These are phyloP conservation scores for Lycophotia porphyrea DNA, from an alignment of 2,888 invertebrate genomes.

Conservation along the genomic window DNA sequence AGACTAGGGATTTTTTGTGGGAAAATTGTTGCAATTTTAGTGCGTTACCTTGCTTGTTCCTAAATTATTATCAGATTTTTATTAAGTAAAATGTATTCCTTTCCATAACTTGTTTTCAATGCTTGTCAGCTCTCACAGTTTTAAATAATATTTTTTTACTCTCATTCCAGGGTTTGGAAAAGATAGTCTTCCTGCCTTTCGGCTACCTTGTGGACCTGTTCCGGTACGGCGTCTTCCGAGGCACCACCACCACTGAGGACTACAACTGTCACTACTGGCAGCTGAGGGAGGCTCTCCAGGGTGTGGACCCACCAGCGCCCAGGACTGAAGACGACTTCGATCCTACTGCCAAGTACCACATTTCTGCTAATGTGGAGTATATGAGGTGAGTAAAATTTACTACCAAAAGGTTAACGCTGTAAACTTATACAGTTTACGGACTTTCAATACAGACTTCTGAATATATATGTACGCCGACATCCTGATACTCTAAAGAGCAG, in stretches of 20 bases:
- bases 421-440: no score
- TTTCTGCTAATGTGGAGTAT: constrained; percentile 92
- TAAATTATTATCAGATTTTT: neutral
- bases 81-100: neutral
- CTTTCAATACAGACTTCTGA: neutral
- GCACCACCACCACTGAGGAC: constrained; percentile 89
- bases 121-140: neutral
- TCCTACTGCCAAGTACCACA: constrained; percentile 92
- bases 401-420: no score
- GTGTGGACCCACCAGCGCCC: constrained; percentile 91
- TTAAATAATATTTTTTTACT: neutral
- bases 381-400: constrained; percentile 88
- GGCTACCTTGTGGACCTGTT: constrained; percentile 93
- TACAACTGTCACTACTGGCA: constrained; percentile 93
- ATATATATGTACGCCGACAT: neutral
- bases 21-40: neutral
- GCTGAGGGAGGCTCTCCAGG: constrained; percentile 90
- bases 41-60: neutral
- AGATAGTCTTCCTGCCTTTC: constrained; percentile 93
- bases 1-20: no score
- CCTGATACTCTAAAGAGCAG: neutral
- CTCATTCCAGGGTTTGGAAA: constrained; percentile 90
- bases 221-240: constrained; percentile 92
- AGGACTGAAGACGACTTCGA: constrained; percentile 92
- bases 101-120: neutral